Percentiles rank a stretch among this genome's conserved stretches.
Evolutionary conservation across 2,797 vertebrate species (phyloP).

Genomic region (Tinamus major): DNA sequence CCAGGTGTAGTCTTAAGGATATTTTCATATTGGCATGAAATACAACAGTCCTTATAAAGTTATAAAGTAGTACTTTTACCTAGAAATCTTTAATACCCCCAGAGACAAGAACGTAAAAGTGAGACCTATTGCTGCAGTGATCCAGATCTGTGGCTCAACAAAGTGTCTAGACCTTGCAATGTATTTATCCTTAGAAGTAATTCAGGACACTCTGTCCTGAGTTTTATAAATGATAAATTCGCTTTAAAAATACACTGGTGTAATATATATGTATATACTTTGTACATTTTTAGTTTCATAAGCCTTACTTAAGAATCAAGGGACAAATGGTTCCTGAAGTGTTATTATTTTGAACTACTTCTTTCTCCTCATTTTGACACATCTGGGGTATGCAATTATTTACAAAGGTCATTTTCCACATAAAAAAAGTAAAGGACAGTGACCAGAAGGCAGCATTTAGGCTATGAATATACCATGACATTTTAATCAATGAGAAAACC

Average conservation of each 20-base stretch:
- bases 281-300: neutral
- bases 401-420: conserved; percentile 80
- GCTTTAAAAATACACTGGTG: neutral
- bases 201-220: neutral
- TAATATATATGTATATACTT: neutral
- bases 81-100: neutral
- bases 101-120: neutral
- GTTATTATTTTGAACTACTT: conserved; percentile 55
- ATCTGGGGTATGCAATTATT: conserved; percentile 80
- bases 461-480: conserved; percentile 78
- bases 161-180: neutral
- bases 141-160: neutral
- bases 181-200: neutral
- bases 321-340: conserved; percentile 54
- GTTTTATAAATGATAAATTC: conserved; percentile 1
- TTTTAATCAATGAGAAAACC: conserved; percentile 80
- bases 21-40: neutral
- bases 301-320: conserved; percentile 19
- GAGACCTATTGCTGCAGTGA: neutral
- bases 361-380: conserved; percentile 78
- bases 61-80: neutral
- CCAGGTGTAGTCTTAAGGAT: neutral
- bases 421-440: conserved; percentile 76
- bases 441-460: conserved; percentile 78
- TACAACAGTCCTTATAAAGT: neutral